Evolutionary conservation across 2,113 vertebrate species (phyloP), one percentile per base, ranked within the genome.

Genomic region (Tupaia tana): DNA sequence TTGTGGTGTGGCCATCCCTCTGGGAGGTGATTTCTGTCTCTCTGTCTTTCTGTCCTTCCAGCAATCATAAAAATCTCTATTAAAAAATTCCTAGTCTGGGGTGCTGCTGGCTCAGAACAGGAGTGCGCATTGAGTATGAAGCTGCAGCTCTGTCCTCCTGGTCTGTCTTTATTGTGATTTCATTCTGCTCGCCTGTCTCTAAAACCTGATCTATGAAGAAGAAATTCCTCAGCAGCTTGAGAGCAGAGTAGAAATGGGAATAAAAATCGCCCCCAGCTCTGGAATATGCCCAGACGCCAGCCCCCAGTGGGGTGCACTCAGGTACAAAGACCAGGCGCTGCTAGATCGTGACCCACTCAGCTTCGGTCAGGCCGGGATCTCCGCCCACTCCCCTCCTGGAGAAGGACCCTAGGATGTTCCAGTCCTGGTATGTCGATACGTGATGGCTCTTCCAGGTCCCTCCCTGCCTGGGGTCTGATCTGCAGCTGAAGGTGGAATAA

Each of bases 271-370:
- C 4, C 54, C 73, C 75, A 86, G 54, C 4, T 15, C 52, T 34
- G 6, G 54, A 29, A 11, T 29, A 19, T 27, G 52, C 4, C 20
- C 75, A 70, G 63, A 9, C 6, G 7, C 24, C 2, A 56, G 9
- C 6, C 10, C 24, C 2, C 14, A 43, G 77, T 24, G 16, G 0
- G 0, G 19, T 18, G 18, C 56, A 2, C 34, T 75, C 29, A 10
- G 16, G 7, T 1, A 1, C 3, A 69, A 56, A 25, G 54, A 43
- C 63, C 20, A 9, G 5, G 31, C 34, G 20, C 18, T 83, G 66
- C 27, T 70, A 2, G 43, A 24, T 52, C 25, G 3, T 0, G 19
- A 67, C 61, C 31, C 20, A 27, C 58, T 54, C 59, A 3, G 66
- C 3, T 56, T 61, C 56, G 59, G 54, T 80, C 31, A 14, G 10